Base-by-base conservation (phyloP, 2,113 vertebrate species). In the Coracopsis vasa region DNA sequence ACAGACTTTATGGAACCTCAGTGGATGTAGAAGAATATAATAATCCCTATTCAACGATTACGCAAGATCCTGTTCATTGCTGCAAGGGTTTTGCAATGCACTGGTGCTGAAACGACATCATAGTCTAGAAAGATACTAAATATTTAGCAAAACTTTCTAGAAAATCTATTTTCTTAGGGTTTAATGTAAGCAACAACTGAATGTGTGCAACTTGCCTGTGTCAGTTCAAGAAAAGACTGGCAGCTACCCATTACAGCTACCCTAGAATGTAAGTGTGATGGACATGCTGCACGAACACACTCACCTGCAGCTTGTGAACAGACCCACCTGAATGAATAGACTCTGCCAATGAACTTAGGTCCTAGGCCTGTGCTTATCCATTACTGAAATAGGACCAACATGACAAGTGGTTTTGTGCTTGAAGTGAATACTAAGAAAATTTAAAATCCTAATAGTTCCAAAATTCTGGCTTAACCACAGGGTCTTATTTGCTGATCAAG, bases 121-220 rank as follows among this genome's bases (percentile, higher is more conserved):
- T 21, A 54, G 14, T 9, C 48, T 60, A 64, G 39, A 33, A 70
- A 74, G 12, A 39, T 8, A 27, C 7, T 45, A 70, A 56, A 54
- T 56, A 29, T 39, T 37, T 45, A 13, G 6, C 44, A 89, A 74
- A 84, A 41, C 3, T 44, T 89, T 74, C 7, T 37, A 37, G 65
- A 69, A 58, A 61, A 69, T 6, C 9, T n/a, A 1, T 53, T 95
- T 85, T 78, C n/a, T 60, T 60, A 84, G 51, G n/a, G 5, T 35
- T 84, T 89, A 65, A 33, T 16, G 4, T 44, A 37, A 79, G 15
- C 18, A 83, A 39, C 16, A 86, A 14, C 27, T 47, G 51, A 87
- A 42, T 44, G 33, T 1, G 1, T 62, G 9, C 24, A 60, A 15
- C 14, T 90, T 78, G n/a, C 56, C 17, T 17, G 24, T 0, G 0